Conservation (phyloP, 2,113 vertebrate genomes). For the Hemibagrus wyckioides region DNA sequence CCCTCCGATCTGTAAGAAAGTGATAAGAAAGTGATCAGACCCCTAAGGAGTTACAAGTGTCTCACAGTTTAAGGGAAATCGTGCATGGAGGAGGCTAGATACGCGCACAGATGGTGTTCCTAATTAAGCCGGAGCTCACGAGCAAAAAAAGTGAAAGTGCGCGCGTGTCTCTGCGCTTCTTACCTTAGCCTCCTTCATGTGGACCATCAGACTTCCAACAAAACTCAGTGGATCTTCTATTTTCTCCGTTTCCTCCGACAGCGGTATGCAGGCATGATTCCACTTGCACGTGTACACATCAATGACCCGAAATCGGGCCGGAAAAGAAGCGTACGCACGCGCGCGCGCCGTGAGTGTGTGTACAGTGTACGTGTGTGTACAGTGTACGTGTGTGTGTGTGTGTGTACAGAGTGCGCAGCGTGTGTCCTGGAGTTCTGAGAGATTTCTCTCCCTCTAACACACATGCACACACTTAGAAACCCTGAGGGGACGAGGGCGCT, state of each 20-base stretch:
- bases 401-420: not conserved
- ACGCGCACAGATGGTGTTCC: not conserved
- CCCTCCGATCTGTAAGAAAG: conserved; percentile 54
- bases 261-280: conserved; percentile 52
- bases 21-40: not conserved
- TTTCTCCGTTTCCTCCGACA: conserved; percentile 31
- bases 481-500: conserved; percentile 3
- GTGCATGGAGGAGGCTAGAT: not conserved
- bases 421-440: conserved; percentile 1
- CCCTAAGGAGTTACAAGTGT: not conserved
- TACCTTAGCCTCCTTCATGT: conserved; percentile 58
- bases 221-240: conserved; percentile 25
- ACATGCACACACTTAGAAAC: not conserved
- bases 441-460: not conserved
- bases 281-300: conserved; percentile 24
- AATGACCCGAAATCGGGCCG: conserved; percentile 20
- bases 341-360: no score
- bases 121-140: not conserved
- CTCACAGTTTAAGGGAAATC: no score
- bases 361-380: not conserved
- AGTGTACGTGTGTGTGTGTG: not conserved
- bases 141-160: not conserved
- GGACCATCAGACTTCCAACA: conserved; percentile 48
- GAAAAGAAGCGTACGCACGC: not conserved
- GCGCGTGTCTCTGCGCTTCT: not conserved